A percentile compares a stretch with the other conserved stretches of the same genome.
phyloP scores from a whole-genome alignment of 2,113 vertebrate genomes.

The Anoplopoma fimbria region DNA sequence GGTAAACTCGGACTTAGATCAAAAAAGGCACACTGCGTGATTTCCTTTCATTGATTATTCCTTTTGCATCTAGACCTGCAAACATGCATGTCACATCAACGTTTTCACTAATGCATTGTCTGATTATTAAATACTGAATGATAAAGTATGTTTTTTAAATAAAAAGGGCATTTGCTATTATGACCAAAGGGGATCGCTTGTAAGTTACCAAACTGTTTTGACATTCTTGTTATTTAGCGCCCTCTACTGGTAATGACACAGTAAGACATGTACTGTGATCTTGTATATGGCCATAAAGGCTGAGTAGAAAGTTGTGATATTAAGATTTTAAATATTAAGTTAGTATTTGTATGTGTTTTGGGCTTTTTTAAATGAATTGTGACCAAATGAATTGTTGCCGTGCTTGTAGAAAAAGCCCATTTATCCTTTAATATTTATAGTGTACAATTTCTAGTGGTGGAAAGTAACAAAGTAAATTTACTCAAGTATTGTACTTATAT shows the following conservation, averaged over 20 bases:
- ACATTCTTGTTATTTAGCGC: conserved; percentile 11
- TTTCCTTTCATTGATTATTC: neutral
- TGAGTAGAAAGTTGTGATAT: neutral
- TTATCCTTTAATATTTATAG: neutral
- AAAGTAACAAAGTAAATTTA: neutral
- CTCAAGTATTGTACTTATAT: neutral
- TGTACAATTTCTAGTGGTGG: neutral
- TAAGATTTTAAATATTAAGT: neutral
- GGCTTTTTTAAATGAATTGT: neutral
- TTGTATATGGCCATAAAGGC: neutral
- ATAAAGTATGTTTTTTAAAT: neutral
- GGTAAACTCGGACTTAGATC: neutral
- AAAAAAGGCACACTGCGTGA: neutral
- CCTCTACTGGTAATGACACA: conserved; percentile 17
- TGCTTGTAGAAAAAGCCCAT: neutral
- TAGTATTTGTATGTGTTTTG: neutral
- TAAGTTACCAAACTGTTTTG: neutral
- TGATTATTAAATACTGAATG: neutral
- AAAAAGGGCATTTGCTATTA: neutral
- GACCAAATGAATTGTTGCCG: neutral
- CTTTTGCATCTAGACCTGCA: neutral
- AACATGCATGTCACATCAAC: neutral
- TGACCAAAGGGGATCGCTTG: neutral
- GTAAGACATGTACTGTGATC: neutral
- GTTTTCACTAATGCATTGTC: neutral